These are phyloP conservation scores for Scatophagus argus DNA, from an alignment of 2,113 vertebrate genomes.

Conservation along the genomic window DNA sequence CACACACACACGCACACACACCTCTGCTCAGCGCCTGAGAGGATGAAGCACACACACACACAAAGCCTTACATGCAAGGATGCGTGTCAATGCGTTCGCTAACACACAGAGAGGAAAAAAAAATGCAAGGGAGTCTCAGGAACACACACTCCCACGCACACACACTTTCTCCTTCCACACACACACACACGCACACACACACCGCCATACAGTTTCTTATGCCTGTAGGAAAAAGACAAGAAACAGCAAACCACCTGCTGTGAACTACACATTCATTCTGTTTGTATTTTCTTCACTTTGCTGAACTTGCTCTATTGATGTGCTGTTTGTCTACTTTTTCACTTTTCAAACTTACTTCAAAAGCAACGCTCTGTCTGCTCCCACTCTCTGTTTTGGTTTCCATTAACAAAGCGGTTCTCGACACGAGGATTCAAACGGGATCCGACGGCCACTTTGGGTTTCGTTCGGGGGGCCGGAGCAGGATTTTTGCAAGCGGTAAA, in stretches of 20 bases:
- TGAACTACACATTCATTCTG: conserved; percentile 73
- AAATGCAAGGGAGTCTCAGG: conserved; percentile 15
- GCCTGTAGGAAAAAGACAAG: conserved; percentile 73
- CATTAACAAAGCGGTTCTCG: conserved; percentile 45
- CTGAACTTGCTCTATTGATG: conserved; percentile 73
- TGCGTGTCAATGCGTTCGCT: conserved; percentile 30
- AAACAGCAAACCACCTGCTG: conserved; percentile 72
- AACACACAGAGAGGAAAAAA: conserved; percentile 50
- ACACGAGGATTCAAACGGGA: conserved; percentile 3
- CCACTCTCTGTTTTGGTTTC: conserved; percentile 15
- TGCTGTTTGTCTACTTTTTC: conserved; percentile 67
- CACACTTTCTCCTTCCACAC: no score
- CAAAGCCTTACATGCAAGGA: conserved; percentile 47
- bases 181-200: conserved; percentile 27
- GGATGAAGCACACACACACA: conserved; percentile 41
- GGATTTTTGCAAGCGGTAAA: neutral
- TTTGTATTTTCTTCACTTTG: conserved; percentile 70
- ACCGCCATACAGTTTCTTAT: conserved; percentile 48
- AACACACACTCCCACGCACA: neutral
- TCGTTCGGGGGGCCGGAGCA: neutral
- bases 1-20: conserved; percentile 19
- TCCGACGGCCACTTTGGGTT: neutral
- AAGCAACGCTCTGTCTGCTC: conserved; percentile 52
- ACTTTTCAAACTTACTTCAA: conserved; percentile 73
- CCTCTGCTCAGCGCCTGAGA: conserved; percentile 33